Base-by-base conservation (phyloP, 2,888 invertebrate genomes). In the Euclidia mi region DNA sequence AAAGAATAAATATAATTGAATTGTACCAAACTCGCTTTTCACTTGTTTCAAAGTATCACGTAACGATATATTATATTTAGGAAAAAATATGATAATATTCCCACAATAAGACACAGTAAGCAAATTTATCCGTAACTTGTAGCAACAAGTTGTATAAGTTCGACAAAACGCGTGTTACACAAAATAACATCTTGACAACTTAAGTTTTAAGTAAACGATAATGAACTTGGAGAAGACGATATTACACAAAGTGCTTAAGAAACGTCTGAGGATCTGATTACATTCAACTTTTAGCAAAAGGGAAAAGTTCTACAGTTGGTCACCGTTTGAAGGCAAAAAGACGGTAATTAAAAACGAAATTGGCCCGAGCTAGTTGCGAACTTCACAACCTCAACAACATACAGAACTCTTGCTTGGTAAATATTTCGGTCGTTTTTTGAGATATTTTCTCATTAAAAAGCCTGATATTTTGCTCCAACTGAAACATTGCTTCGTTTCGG, bases 221-320 rank as follows among this genome's bases (percentile, higher is more conserved):
- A 29, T 17, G 7, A 53, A 53, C 18, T 58, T 41, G 15, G 20
- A 0, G 10, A 45, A 58, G 34, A 10, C 37, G 38, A 32, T 40
- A 40, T 44, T 6, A 29, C 15, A 48, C 40, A 42, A 40, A 44
- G n/a, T 29, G 41, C 41, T 53, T 38, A 42, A 35, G 29, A 40
- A 18, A 11, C 44, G 34, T 40, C 34, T 43, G 17, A 51, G 35
- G 35, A 49, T 34, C 46, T 15, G 28, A 47, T 40, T 55, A 47
- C 32, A 53, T 35, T 47, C 15, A 46, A 46, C 29, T 47, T 42
- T 28, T 10, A 46, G 41, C 11, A 31, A 38, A 40, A 40, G 15
- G 6, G 34, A 38, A 35, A 53, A 46, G 12, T 35, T 41, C 11
- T 6, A 37, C 37, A 47, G 32, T 41, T 29, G 37, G 43, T 29